Evolutionary conservation across 2,888 invertebrate species (phyloP).

Genomic region (Morpho deidamia): DNA sequence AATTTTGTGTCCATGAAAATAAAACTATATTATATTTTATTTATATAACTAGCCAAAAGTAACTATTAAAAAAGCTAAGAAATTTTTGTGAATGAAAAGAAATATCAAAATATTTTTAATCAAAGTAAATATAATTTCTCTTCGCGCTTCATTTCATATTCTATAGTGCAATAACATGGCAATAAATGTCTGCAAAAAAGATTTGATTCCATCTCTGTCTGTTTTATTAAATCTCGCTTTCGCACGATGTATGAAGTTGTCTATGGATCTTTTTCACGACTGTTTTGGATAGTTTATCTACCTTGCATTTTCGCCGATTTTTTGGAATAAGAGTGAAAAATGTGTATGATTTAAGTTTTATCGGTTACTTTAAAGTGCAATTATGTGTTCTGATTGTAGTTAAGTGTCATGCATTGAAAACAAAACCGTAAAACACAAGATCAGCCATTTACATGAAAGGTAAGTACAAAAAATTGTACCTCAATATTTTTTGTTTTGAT

Average conservation of each 20-base stretch:
- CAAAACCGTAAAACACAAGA: conserved; percentile 47
- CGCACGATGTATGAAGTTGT: conserved; percentile 30
- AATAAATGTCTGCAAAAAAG: not conserved
- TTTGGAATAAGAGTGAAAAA: conserved; percentile 57
- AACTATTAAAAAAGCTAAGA: too few species aligned
- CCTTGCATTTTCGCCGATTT: conserved; percentile 73
- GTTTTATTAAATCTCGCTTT: conserved; percentile 17
- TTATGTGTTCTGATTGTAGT: conserved; percentile 55
- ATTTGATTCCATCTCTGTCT: conserved; percentile 1
- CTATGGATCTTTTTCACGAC: conserved; percentile 76
- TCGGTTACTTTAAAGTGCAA: conserved; percentile 43
- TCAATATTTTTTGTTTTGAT: conserved; percentile 57
- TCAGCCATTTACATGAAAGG: conserved; percentile 79
- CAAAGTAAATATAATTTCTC: too few species aligned
- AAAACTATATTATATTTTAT: too few species aligned
- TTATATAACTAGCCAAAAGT: too few species aligned
- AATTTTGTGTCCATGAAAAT: too few species aligned
- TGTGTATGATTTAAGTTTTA: conserved; percentile 51
- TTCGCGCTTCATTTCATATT: too few species aligned
- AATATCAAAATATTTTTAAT: too few species aligned
- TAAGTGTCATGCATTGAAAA: conserved; percentile 39
- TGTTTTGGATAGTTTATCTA: conserved; percentile 77
- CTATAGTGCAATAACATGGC: too few species aligned
- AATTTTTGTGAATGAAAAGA: too few species aligned
- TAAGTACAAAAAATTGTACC: conserved; percentile 75